Conservation (phyloP, 2,113 vertebrate genomes). For the Smithornis capensis region DNA sequence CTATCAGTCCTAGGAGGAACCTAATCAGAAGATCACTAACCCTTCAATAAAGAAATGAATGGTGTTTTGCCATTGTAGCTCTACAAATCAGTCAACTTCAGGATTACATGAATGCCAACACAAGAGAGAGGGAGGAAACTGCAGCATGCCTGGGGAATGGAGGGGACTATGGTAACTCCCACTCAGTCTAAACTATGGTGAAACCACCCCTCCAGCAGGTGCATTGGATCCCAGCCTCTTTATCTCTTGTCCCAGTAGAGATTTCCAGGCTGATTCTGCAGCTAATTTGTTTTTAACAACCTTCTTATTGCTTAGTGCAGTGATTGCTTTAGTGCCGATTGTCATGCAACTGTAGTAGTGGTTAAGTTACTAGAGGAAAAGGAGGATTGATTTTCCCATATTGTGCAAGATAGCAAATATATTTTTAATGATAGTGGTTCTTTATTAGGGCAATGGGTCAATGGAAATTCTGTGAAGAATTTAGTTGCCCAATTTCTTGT, state of each 20-base stretch:
- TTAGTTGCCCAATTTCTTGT: background rate
- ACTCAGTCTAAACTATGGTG: background rate
- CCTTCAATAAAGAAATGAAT: background rate
- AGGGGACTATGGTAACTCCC: background rate
- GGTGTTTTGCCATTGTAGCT: background rate
- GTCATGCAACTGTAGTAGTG: background rate
- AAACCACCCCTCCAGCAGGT: background rate
- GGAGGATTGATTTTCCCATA: background rate
- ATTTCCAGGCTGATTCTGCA: slow-evolving; percentile 6
- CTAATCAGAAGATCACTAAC: background rate
- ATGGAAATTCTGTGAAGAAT: background rate
- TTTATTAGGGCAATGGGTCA: background rate
- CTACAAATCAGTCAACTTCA: background rate
- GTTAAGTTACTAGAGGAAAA: background rate
- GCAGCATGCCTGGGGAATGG: background rate
- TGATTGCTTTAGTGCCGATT: background rate
- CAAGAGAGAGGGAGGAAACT: background rate
- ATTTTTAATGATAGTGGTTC: background rate
- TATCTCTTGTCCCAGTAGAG: background rate
- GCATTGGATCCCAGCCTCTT: background rate
- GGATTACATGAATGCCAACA: background rate
- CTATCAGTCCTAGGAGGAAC: background rate
- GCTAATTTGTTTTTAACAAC: slow-evolving; percentile 5
- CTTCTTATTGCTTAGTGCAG: background rate
- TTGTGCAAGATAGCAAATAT: background rate